Conservation (phyloP, 2,888 invertebrate genomes). For the Sinohyriopsis cumingii region DNA sequence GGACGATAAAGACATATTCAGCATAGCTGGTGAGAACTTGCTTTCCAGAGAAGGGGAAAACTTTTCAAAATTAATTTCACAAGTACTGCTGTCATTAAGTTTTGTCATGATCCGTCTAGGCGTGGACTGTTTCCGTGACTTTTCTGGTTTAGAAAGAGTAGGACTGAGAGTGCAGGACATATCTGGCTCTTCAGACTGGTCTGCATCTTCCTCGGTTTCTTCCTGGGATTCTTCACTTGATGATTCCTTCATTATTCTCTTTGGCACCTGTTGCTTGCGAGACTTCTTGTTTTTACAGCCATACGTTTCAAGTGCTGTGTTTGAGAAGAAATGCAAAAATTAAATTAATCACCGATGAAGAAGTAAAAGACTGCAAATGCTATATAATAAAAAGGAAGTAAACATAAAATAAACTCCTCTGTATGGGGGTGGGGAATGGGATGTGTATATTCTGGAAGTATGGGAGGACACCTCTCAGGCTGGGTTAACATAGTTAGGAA, state of each 20-base stretch:
- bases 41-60: neutral
- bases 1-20: neutral
- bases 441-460: too few species aligned
- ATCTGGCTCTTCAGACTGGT: neutral
- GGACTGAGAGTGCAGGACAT: neutral
- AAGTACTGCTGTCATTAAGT: neutral
- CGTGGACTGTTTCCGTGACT: conserved; percentile 16
- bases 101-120: conserved; percentile 7
- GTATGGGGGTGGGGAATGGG: too few species aligned
- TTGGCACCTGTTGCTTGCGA: conserved; percentile 24
- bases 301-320: too few species aligned
- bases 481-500: too few species aligned
- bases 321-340: too few species aligned
- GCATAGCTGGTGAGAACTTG: neutral
- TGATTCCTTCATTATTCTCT: conserved; percentile 11
- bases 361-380: too few species aligned
- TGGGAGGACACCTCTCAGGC: too few species aligned
- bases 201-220: neutral
- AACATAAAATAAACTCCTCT: too few species aligned
- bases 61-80: conserved; percentile 1
- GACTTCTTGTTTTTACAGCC: conserved; percentile 13
- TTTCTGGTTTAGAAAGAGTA: conserved; percentile 4
- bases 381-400: too few species aligned
- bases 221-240: neutral
- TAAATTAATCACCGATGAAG: too few species aligned